Evolutionary conservation across 2,888 invertebrate genomes (phyloP).

Genomic region (Cephonodes hylas): DNA sequence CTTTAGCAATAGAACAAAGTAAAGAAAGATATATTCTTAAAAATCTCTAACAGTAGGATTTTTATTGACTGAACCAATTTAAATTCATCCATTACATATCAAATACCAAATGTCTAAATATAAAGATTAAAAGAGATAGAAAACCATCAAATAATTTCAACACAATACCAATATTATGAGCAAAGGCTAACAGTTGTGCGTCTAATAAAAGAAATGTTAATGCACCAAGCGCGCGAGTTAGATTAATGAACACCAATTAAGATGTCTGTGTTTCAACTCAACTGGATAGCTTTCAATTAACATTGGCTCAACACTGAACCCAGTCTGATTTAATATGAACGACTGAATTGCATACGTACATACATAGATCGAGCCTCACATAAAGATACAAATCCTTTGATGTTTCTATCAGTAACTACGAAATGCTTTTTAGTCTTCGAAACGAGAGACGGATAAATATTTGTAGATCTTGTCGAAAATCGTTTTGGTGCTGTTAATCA

Average conservation of each 20-base stretch:
- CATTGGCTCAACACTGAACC: neutral
- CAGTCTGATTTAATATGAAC: neutral
- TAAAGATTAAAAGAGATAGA: neutral
- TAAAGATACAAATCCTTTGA: no score
- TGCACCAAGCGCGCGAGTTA: neutral
- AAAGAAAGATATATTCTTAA: no score
- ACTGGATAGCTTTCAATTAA: conserved; percentile 33
- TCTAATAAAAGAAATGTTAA: conserved; percentile 25
- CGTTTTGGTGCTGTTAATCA: no score
- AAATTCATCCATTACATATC: no score
- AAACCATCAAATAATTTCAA: neutral
- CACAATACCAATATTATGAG: neutral
- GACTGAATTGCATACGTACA: neutral
- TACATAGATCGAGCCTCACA: neutral
- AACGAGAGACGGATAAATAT: no score
- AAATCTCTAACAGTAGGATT: no score
- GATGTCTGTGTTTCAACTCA: neutral
- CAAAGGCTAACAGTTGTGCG: conserved; percentile 16
- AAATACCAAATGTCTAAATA: no score
- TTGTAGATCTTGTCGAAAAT: no score
- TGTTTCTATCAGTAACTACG: no score
- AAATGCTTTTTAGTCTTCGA: no score
- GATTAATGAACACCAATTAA: conserved; percentile 11
- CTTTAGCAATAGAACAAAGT: no score
- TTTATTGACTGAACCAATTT: no score